Evolutionary conservation across 1,140 invertebrate genomes (phyloP), one percentile per base, ranked within the genome.

Genomic region (Potamilus streckersoni): DNA sequence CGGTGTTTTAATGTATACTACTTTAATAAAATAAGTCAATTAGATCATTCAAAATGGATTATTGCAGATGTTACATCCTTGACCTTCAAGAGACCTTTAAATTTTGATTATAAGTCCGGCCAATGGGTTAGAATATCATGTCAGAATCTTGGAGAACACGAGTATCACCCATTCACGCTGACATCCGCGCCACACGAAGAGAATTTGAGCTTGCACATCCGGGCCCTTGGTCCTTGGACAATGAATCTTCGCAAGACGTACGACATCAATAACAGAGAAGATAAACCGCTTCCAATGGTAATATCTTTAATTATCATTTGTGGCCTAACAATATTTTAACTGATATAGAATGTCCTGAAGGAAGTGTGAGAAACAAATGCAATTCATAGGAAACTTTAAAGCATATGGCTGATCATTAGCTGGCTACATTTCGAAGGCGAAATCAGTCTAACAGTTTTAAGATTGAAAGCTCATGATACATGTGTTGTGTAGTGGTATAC

Each of bases 101-200:
- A 98, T 90, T 94, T 99, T 79, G 98, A 98, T 90, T 99, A 99
- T 90, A 92, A 98, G 17, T 98, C 96, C 56, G 94, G 94, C 6
- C 93, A 94, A 88, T 95, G 94, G 94, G 95, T 99, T 4, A 93
- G 98, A 0, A 90, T 99, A 8, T 94, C 96, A 0, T 99, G 97
- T 85, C 97, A 96, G 0, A 94, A 94, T 0, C 97, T 99, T 82
- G 93, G 94, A 68, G 94, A 94, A 55, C 94, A 95, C 76, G 98
- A 99, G 88, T 98, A 96, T 90, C 98, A 99, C 90, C 98, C 97
- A 0, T 98, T 99, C 85, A 99, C 98, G 0, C 89, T 99, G 58
- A 99, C 98, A 1, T 99, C 98, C 16, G 97, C 97, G 1, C 98
- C 98, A 0, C 98, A 99, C 85, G 97, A 99, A 87, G 98, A 99